Evolutionary conservation across 2,888 invertebrate genomes (phyloP).

Genomic region (Drosophila differens): DNA sequence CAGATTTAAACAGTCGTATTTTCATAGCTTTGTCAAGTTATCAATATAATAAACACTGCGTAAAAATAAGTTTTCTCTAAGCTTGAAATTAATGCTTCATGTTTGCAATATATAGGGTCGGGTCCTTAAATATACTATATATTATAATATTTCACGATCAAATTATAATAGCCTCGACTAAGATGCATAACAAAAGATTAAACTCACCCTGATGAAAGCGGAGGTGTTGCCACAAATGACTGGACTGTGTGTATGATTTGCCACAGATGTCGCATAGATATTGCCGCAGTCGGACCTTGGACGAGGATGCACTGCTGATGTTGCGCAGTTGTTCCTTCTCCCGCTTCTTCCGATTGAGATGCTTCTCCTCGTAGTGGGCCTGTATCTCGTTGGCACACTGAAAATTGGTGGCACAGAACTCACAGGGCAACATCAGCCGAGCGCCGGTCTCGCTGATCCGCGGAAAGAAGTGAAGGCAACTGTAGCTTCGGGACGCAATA

Average conservation of each 20-base stretch:
- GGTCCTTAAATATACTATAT: neutral
- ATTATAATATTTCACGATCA: neutral
- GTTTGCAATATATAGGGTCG: neutral
- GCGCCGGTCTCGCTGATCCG: conserved; percentile 69
- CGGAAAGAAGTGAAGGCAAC: conserved; percentile 83
- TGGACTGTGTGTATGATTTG: conserved; percentile 88
- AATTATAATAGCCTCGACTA: neutral
- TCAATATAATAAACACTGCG: neutral
- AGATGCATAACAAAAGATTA: neutral
- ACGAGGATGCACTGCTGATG: conserved; percentile 15
- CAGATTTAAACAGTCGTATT: neutral
- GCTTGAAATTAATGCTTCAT: neutral
- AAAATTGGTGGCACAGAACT: conserved; percentile 82
- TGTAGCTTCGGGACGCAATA: conserved; percentile 67
- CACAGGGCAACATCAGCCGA: conserved; percentile 80
- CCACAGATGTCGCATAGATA: conserved; percentile 88
- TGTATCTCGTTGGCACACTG: conserved; percentile 82
- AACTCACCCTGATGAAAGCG: conserved; percentile 88
- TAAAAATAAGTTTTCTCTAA: neutral
- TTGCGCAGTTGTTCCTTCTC: conserved; percentile 80
- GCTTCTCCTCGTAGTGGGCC: conserved; percentile 87
- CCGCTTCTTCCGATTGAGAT: conserved; percentile 86
- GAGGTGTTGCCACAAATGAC: conserved; percentile 89
- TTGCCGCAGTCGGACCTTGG: conserved; percentile 82
- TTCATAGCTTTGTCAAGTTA: neutral